Percentiles rank a stretch among this genome's conserved stretches.
phyloP scores from a whole-genome alignment of 1,140 invertebrate species.

The Triops longicaudatus region DNA sequence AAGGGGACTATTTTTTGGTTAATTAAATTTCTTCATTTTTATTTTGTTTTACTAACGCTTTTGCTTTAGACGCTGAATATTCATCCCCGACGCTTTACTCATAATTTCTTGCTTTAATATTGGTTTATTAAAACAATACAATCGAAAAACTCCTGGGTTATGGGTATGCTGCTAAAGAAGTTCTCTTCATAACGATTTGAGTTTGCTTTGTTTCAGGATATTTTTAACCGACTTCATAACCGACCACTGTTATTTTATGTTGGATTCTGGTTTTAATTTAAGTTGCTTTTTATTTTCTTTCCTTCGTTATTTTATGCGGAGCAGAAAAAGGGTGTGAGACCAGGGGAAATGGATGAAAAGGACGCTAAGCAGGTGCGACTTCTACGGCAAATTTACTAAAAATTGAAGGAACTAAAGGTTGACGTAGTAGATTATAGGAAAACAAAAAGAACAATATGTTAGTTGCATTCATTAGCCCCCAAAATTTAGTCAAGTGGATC shows the following conservation, averaged over 20 bases:
- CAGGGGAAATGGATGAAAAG: constrained; percentile 43
- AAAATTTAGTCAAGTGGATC: background rate
- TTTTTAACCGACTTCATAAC: background rate
- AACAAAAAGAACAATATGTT: background rate
- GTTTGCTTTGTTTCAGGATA: background rate
- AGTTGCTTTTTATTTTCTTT: constrained; percentile 30
- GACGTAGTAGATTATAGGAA: background rate
- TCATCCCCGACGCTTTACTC: background rate
- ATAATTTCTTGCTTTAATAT: constrained; percentile 8
- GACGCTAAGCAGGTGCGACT: constrained; percentile 44
- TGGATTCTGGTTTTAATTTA: constrained; percentile 23
- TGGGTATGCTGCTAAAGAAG: constrained; percentile 14
- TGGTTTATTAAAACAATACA: constrained; percentile 1
- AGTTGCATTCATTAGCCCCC: background rate
- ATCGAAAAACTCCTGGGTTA: background rate
- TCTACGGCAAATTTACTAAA: background rate
- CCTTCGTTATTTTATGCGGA: constrained; percentile 25
- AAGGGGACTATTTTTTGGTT: background rate
- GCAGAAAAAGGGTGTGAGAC: constrained; percentile 40
- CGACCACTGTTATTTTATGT: constrained; percentile 9
- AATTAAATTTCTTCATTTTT: constrained; percentile 3
- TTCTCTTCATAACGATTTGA: constrained; percentile 1
- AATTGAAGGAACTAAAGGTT: background rate
- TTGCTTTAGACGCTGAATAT: constrained; percentile 17
- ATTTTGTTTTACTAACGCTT: constrained; percentile 16